Base-by-base conservation (phyloP, 1,140 invertebrate genomes). In the Chionoecetes opilio region DNA sequence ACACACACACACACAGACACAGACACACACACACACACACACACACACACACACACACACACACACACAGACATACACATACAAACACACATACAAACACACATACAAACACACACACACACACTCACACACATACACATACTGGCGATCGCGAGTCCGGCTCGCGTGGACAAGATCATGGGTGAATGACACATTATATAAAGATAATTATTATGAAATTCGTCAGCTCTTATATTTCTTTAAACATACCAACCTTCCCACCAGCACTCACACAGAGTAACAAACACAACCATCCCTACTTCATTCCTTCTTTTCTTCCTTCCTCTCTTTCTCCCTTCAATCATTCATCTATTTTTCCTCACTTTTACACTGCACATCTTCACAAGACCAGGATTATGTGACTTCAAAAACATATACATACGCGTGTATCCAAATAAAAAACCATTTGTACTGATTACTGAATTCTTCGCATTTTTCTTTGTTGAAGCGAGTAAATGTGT, bases 21-120 rank as follows among this genome's bases (percentile, higher is more conserved):
- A 85, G 21, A 85, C 84, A 85, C 84, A 85, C 84, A 85, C 84
- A 85, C 84, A 85, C 84, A 86, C 84, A 86, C 84, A 86, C 84
- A 86, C 84, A 86, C 84, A 86, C 84, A 86, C 31, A 86, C 84
- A 86, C 84, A 86, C 84, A 86, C 84, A 86, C 84, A 34, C 84
- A 17, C 32, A 38, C 32, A 86, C 84, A 31, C n/a, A 26, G 21
- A 31, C 84, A 86, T 26, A 38, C 84, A 34, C 9, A 21, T 32
- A 34, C 21, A 26, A n/a, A n/a, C 63, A n/a, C 26, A 75, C n/a
- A 75, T 75, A n/a, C 63, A 75, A 75, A 53, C 46, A 53, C 46
- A 17, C 46, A 53, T 53, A 53, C 46, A 53, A 53, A 53, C 46
- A 53, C 46, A 53, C 11, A 17, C 46, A n/a, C 63, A n/a, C 63